Conservation (phyloP, 1,140 invertebrate genomes). For the Penaeus vannamei region DNA sequence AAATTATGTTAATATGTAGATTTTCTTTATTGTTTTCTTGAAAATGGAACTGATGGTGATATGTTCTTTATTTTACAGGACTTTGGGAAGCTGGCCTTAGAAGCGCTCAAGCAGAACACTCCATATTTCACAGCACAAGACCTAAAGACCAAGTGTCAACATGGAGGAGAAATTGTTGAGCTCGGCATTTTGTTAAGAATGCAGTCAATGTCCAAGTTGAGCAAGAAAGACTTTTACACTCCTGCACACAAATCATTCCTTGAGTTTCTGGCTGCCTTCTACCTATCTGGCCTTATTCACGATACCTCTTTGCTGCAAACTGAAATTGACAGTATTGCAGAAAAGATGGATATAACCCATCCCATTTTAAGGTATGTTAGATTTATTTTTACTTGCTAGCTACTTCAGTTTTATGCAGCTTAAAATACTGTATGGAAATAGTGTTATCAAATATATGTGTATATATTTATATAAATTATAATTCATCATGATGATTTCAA, state of each 20-base stretch:
- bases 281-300: constrained; percentile 75
- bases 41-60: background rate
- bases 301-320: constrained; percentile 74
- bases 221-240: constrained; percentile 71
- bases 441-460: too few species aligned
- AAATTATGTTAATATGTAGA: too few species aligned
- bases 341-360: constrained; percentile 68
- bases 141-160: constrained; percentile 64
- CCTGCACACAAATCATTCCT: constrained; percentile 73
- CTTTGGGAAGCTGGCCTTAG: constrained; percentile 67
- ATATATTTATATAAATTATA: too few species aligned
- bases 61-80: constrained; percentile 49
- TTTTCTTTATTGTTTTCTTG: background rate
- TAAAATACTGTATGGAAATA: background rate
- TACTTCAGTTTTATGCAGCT: background rate
- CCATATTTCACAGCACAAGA: constrained; percentile 66
- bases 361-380: constrained; percentile 58
- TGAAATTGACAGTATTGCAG: constrained; percentile 75
- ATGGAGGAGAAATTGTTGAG: constrained; percentile 65
- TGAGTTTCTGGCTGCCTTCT: constrained; percentile 76
- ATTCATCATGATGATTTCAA: too few species aligned
- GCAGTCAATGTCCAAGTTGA: constrained; percentile 68
- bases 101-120: constrained; percentile 58
- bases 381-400: constrained; percentile 42
- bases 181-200: constrained; percentile 68